These are phyloP conservation scores for Phenacoccus solenopsis DNA, from an alignment of 1,140 invertebrate genomes.

Conservation along the genomic window DNA sequence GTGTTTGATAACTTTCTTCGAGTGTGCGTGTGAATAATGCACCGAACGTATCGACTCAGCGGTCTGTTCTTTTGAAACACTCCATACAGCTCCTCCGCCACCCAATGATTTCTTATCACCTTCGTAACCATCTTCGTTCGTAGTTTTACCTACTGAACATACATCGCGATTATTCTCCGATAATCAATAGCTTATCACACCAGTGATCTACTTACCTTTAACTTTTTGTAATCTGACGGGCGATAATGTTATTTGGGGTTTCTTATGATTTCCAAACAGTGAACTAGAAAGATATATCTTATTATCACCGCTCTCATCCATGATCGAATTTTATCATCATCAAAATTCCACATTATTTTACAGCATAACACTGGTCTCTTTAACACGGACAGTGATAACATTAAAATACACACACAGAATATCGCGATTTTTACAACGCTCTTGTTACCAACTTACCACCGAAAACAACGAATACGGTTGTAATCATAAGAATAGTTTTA, in stretches of 20 bases:
- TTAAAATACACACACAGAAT: no score
- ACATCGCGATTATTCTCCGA: not conserved
- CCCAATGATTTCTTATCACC: constrained; percentile 13
- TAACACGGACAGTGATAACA: no score
- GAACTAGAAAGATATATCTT: constrained; percentile 15
- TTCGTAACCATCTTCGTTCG: constrained; percentile 15
- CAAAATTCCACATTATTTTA: constrained; percentile 16
- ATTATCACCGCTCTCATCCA: constrained; percentile 12
- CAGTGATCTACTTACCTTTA: constrained; percentile 23
- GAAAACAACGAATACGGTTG: no score
- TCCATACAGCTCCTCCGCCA: constrained; percentile 21
- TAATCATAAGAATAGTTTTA: no score
- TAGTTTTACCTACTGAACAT: not conserved
- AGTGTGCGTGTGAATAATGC: constrained; percentile 30
- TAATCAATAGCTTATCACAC: no score
- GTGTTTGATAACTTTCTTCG: constrained; percentile 52
- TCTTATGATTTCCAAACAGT: constrained; percentile 7
- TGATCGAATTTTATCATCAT: constrained; percentile 14
- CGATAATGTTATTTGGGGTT: constrained; percentile 23
- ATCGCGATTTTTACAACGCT: no score
- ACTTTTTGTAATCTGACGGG: constrained; percentile 28
- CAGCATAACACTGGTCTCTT: not conserved
- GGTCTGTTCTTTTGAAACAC: constrained; percentile 22
- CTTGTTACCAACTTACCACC: no score
- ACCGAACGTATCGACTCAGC: constrained; percentile 19